Conservation (phyloP, 2,888 invertebrate genomes). For the Acrobasis consociella region DNA sequence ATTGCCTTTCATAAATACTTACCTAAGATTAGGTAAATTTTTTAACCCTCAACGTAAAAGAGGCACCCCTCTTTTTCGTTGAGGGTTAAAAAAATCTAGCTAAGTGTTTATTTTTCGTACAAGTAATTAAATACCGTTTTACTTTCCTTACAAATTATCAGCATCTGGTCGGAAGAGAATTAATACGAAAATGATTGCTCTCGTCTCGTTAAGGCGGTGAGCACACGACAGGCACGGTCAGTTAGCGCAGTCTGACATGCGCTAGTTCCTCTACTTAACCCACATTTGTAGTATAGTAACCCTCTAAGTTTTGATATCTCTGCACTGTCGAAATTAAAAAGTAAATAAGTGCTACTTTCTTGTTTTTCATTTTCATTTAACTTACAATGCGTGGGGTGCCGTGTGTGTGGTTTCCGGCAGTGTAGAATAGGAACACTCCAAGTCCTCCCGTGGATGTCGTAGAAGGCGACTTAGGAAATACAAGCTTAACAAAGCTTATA, state of each 20-base stretch:
- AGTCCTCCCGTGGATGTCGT: no score
- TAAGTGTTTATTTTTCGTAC: neutral
- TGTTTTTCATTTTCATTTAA: neutral
- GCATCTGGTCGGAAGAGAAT: neutral
- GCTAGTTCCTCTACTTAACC: constrained; percentile 65
- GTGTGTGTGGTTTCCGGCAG: no score
- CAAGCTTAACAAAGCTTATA: no score
- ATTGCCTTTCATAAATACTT: no score
- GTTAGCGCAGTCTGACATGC: constrained; percentile 63
- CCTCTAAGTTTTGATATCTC: constrained; percentile 5
- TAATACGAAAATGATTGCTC: constrained; percentile 14
- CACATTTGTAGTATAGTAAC: constrained; percentile 34
- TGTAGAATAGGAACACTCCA: no score
- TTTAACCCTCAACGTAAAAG: no score
- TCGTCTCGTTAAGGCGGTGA: constrained; percentile 25
- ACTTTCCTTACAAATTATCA: constrained; percentile 7
- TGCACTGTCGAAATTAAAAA: neutral
- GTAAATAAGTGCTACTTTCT: neutral
- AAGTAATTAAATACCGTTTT: neutral
- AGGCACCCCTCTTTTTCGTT: no score
- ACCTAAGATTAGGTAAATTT: no score
- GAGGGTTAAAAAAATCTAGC: no score
- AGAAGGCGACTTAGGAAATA: no score
- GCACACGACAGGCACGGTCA: constrained; percentile 42
- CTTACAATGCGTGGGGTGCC: no score